These are phyloP conservation scores for Aphelocoma coerulescens DNA, from an alignment of 2,113 vertebrate species.

Conservation along the genomic window DNA sequence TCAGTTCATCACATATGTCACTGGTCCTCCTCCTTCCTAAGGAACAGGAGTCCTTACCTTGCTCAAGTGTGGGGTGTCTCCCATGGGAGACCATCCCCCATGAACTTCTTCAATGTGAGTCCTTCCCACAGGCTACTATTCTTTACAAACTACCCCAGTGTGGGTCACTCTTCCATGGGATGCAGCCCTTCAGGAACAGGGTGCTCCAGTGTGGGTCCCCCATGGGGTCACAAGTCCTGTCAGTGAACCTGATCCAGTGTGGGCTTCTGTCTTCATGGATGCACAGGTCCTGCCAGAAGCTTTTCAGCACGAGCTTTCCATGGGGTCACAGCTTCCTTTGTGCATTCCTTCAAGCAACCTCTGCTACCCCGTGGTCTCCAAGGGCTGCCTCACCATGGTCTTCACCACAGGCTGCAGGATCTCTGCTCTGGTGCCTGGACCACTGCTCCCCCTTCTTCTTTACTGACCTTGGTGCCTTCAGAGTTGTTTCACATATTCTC, in stretches of 20 bases:
- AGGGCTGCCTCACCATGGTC: background rate
- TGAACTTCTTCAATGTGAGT: background rate
- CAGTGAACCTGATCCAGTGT: background rate
- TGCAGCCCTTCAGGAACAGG: background rate
- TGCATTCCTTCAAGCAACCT: background rate
- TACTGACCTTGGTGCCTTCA: too few relatives aligned
- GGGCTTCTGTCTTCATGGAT: background rate
- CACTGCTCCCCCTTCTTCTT: background rate
- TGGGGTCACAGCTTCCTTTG: fast-evolving
- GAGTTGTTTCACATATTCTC: background rate
- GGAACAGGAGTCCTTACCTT: background rate
- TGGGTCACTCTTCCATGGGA: background rate
- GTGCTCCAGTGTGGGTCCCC: background rate
- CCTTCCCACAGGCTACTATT: background rate
- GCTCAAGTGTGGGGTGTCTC: background rate
- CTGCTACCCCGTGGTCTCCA: fast-evolving
- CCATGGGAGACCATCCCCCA: background rate
- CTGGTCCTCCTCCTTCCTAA: background rate
- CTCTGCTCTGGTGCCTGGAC: background rate
- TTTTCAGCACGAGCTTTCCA: background rate
- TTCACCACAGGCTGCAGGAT: background rate
- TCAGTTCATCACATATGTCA: background rate
- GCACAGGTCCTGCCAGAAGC: background rate
- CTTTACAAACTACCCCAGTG: background rate
- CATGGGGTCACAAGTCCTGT: background rate